Conservation (phyloP, 2,113 vertebrate species). For the Ceyx melanurus region DNA sequence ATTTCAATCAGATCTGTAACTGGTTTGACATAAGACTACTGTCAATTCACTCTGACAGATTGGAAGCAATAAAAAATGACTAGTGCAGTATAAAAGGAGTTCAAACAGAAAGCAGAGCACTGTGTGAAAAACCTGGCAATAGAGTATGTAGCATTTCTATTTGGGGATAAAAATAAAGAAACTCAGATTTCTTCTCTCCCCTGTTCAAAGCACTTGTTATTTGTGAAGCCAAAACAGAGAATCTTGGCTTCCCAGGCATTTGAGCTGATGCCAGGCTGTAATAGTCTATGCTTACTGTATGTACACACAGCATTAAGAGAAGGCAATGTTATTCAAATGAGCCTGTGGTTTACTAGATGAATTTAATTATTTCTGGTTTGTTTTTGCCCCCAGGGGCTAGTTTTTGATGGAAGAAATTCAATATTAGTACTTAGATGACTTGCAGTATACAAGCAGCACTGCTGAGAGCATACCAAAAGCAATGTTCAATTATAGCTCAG, state of each 20-base stretch:
- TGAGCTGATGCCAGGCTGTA: neutral
- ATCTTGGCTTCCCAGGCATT: neutral
- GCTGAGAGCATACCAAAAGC: constrained; percentile 53
- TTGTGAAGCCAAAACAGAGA: neutral
- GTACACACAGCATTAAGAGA: constrained; percentile 34
- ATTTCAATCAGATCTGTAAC: constrained; percentile 14
- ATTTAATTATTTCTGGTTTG: constrained; percentile 69
- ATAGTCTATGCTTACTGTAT: constrained; percentile 36
- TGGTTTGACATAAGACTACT: neutral
- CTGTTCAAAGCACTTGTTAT: neutral
- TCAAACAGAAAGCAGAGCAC: neutral
- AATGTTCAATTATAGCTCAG: constrained; percentile 66
- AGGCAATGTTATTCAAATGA: constrained; percentile 65
- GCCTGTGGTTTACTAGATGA: constrained; percentile 55
- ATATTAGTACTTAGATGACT: constrained; percentile 69
- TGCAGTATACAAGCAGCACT: constrained; percentile 48
- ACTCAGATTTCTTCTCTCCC: neutral
- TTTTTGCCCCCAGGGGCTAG: constrained; percentile 41
- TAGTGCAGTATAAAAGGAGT: neutral
- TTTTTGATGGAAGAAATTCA: constrained; percentile 70
- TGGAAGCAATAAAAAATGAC: neutral
- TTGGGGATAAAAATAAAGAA: neutral
- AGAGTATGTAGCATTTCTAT: neutral
- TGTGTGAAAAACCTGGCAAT: neutral
- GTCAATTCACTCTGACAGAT: neutral